phyloP scores from a whole-genome alignment of 2,113 vertebrate genomes.

The Potamarius usumacintae region DNA sequence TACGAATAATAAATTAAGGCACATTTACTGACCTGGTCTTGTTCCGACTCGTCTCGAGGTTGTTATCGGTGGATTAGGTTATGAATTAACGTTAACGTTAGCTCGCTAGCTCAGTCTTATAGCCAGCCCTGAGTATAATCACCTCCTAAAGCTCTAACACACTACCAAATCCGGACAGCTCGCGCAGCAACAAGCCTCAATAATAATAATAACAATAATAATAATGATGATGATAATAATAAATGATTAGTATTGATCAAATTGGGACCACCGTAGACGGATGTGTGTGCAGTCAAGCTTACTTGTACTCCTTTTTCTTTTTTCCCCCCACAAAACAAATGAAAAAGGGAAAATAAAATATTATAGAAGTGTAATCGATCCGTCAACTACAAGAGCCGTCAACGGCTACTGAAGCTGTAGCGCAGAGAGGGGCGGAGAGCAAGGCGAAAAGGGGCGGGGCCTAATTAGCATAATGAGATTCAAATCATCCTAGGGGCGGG shows the following conservation, averaged over 20 bases:
- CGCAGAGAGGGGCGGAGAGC: conserved; percentile 55
- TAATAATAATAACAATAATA: conserved; percentile 34
- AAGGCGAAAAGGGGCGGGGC: conserved; percentile 42
- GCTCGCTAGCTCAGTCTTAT: conserved; percentile 46
- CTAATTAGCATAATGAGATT: conserved; percentile 47
- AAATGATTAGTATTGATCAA: not conserved
- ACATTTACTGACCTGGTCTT: conserved; percentile 77
- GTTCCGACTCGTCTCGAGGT: conserved; percentile 80
- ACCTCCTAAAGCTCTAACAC: conserved; percentile 33
- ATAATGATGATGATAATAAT: not conserved
- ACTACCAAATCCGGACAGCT: conserved; percentile 32
- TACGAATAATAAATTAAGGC: conserved; percentile 3
- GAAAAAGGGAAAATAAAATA: conserved; percentile 71
- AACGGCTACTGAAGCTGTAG: conserved; percentile 74
- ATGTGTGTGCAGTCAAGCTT: conserved; percentile 60
- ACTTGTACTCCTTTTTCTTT: conserved; percentile 71
- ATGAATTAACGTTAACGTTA: conserved; percentile 44
- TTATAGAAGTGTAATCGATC: conserved; percentile 63
- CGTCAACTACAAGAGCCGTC: conserved; percentile 78
- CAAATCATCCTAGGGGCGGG: conserved; percentile 20
- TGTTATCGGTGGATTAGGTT: conserved; percentile 70
- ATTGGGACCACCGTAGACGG: conserved; percentile 40
- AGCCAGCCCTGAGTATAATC: conserved; percentile 15
- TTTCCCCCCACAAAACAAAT: conserved; percentile 67
- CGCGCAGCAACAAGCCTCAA: conserved; percentile 32